Evolutionary conservation across 2,888 invertebrate genomes (phyloP).

Genomic region (Zeuzera pyrina): DNA sequence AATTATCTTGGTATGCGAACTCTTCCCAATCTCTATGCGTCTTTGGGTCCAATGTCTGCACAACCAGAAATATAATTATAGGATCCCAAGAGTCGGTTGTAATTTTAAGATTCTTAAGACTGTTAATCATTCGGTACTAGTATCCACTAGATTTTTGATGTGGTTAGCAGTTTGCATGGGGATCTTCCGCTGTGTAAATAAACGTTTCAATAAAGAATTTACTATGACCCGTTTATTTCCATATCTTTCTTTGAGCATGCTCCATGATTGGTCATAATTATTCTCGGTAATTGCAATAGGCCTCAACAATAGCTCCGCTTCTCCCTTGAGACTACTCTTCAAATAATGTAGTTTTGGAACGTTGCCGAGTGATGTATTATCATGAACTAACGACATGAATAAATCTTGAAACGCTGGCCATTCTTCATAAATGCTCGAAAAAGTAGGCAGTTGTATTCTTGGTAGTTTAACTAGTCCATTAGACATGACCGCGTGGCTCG

Average conservation of each 20-base stretch:
- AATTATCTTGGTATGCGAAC: conserved; percentile 1
- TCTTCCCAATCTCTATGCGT: conserved; percentile 2
- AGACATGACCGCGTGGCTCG: background rate
- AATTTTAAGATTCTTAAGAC: conserved; percentile 12
- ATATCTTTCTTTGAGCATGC: conserved; percentile 6
- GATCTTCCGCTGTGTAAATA: conserved; percentile 9
- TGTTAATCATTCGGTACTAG: conserved; percentile 10
- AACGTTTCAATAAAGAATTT: background rate
- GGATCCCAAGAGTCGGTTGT: conserved; percentile 4
- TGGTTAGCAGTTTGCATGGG: conserved; percentile 4
- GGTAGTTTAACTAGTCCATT: background rate
- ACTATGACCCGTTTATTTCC: conserved; percentile 2
- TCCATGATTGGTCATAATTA: conserved; percentile 9
- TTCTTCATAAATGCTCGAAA: background rate
- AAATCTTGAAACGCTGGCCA: background rate
- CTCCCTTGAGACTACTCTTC: background rate
- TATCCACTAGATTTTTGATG: conserved; percentile 10
- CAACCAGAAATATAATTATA: background rate
- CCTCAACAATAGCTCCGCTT: conserved; percentile 1
- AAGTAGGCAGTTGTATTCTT: background rate
- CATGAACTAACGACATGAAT: background rate
- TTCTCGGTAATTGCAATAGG: background rate
- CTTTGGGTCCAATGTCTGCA: conserved; percentile 2
- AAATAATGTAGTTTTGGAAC: background rate
- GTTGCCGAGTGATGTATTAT: background rate